phyloP scores from a whole-genome alignment of 2,113 vertebrate genomes.

The Nothocercus nigrocapillus region DNA sequence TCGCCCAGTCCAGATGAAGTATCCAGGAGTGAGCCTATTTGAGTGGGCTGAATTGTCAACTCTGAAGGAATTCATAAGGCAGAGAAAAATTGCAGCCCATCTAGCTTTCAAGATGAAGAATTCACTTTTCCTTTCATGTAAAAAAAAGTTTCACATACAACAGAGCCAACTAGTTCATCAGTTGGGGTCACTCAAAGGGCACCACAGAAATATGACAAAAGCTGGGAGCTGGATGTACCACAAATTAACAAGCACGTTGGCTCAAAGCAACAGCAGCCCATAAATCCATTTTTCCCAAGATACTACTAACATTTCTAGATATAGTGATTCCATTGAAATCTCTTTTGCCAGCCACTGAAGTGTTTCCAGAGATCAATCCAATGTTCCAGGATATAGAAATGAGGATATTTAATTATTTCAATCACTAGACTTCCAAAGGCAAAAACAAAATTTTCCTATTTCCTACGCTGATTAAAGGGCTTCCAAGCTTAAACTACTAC shows the following conservation, averaged over 20 bases:
- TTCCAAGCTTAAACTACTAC: background rate
- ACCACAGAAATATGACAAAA: background rate
- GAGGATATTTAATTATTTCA: background rate
- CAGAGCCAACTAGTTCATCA: background rate
- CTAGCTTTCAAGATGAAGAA: background rate
- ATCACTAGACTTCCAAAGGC: fast-evolving
- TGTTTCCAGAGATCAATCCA: constrained; percentile 13
- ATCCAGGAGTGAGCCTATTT: background rate
- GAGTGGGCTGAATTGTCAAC: background rate
- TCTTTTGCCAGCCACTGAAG: background rate
- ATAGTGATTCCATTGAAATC: background rate
- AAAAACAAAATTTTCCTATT: background rate
- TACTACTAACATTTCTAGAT: background rate
- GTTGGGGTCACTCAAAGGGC: constrained; percentile 8
- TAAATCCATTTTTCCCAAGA: background rate
- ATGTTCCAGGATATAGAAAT: background rate
- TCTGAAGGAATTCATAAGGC: background rate
- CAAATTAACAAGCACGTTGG: constrained; percentile 1
- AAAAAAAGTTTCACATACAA: background rate
- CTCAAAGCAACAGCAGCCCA: background rate
- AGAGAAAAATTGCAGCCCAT: background rate
- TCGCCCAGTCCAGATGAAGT: background rate
- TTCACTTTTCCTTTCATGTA: background rate
- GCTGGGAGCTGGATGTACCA: background rate
- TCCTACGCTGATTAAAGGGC: background rate